Conservation (phyloP, 2,113 vertebrate species). For the Carassius auratus region DNA sequence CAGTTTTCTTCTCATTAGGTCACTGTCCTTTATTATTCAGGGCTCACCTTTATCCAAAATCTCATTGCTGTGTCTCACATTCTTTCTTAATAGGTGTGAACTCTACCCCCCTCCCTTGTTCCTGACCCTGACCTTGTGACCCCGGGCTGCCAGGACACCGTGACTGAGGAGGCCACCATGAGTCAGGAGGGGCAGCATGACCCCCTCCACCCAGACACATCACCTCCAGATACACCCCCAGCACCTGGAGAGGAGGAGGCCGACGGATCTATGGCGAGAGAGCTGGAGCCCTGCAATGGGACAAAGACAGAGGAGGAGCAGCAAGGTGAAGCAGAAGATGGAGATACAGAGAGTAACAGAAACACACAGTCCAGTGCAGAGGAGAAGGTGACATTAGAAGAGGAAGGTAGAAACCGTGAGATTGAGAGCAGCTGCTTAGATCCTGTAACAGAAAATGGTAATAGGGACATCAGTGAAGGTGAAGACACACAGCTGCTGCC, state of each 20-base stretch:
- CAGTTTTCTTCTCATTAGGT: neutral
- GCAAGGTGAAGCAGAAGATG: neutral
- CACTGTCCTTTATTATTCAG: neutral
- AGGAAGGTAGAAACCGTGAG: conserved; percentile 21
- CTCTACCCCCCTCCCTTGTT: conserved; percentile 2
- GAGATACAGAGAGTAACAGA: neutral
- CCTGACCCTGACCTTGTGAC: conserved; percentile 32
- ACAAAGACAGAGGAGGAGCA: conserved; percentile 28
- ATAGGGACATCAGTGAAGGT: conserved; percentile 9
- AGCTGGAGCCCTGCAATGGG: conserved; percentile 6
- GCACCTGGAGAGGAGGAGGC: conserved; percentile 40
- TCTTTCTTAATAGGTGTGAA: conserved; percentile 33
- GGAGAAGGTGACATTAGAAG: neutral
- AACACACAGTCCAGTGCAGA: conserved; percentile 27
- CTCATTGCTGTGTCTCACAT: neutral
- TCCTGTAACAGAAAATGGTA: conserved; percentile 31
- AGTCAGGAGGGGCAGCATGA: conserved; percentile 78
- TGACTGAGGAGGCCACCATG: conserved; percentile 71
- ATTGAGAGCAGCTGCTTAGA: neutral
- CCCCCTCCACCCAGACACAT: conserved; percentile 67
- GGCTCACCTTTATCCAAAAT: neutral
- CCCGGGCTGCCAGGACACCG: conserved; percentile 14
- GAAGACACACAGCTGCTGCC: neutral
- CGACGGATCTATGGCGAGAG: conserved; percentile 1
- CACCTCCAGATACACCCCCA: conserved; percentile 64